Evolutionary conservation across 2,888 invertebrate species (phyloP).

Genomic region (Chymomyza caudatula): DNA sequence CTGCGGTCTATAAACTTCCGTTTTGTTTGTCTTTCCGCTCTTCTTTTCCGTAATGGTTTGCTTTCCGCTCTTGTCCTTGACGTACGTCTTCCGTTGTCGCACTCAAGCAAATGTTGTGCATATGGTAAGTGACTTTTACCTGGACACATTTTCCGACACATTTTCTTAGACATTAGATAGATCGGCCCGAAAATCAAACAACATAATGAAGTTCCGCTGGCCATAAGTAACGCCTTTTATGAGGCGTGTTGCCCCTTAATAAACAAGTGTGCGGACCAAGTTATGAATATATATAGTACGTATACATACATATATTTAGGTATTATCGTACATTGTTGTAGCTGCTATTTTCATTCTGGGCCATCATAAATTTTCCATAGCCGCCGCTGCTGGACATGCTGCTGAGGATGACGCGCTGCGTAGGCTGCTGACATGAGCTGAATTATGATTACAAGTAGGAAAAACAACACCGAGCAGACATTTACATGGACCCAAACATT

Average conservation of each 20-base stretch:
- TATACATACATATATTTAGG: no score
- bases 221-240: neutral
- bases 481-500: neutral
- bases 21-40: conserved; percentile 61
- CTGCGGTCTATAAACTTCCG: conserved; percentile 62
- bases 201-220: neutral
- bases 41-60: no score
- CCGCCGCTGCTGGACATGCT: conserved; percentile 42
- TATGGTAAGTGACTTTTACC: conserved; percentile 46
- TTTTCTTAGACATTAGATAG: neutral
- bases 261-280: conserved; percentile 4
- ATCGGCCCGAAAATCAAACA: neutral
- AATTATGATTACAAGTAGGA: conserved; percentile 58
- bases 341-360: conserved; percentile 1
- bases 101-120: conserved; percentile 6
- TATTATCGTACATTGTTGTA: neutral
- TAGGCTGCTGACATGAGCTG: conserved; percentile 57
- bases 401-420: conserved; percentile 27
- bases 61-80: conserved; percentile 72
- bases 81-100: conserved; percentile 9
- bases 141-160: conserved; percentile 18
- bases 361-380: conserved; percentile 50
- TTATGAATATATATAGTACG: no score
- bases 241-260: neutral
- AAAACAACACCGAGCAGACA: conserved; percentile 27